phyloP scores from a whole-genome alignment of 2,888 invertebrate species.

The Drosophila flavopinicola region DNA sequence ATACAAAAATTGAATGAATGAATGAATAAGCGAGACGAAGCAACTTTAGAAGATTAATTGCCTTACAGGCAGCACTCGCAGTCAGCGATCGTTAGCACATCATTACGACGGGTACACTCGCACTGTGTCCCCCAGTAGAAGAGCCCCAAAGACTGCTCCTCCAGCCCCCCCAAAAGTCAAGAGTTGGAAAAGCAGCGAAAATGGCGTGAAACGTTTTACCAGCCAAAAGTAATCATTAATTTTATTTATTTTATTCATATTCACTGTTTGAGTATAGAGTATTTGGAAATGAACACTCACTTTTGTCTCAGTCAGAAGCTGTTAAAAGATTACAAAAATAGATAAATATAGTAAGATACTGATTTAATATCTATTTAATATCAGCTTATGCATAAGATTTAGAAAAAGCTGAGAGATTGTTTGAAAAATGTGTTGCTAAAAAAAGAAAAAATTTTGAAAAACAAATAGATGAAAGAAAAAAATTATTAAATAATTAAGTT shows the following conservation, averaged over 20 bases:
- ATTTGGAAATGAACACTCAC: no score
- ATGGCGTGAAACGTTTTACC: not conserved
- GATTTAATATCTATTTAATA: no score
- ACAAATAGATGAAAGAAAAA: no score
- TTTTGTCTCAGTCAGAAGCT: no score
- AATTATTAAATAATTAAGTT: no score
- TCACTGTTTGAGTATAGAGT: not conserved
- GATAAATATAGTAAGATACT: no score
- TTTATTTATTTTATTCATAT: constrained; percentile 16
- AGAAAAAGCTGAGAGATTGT: no score
- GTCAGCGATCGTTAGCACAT: constrained; percentile 71
- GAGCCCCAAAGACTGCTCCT: not conserved
- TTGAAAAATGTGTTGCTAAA: no score
- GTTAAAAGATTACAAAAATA: not conserved
- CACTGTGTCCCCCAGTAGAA: constrained; percentile 26
- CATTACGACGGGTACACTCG: constrained; percentile 55
- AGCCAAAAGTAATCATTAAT: constrained; percentile 17
- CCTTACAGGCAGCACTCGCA: constrained; percentile 42
- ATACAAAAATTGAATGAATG: constrained; percentile 12
- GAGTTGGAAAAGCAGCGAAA: constrained; percentile 1
- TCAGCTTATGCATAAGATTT: no score
- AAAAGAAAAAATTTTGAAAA: no score
- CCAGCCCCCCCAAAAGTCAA: constrained; percentile 8
- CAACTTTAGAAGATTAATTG: constrained; percentile 66
- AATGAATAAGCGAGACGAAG: constrained; percentile 32